Base-by-base conservation (phyloP, 2,113 vertebrate species). In the Cavia aperea region DNA sequence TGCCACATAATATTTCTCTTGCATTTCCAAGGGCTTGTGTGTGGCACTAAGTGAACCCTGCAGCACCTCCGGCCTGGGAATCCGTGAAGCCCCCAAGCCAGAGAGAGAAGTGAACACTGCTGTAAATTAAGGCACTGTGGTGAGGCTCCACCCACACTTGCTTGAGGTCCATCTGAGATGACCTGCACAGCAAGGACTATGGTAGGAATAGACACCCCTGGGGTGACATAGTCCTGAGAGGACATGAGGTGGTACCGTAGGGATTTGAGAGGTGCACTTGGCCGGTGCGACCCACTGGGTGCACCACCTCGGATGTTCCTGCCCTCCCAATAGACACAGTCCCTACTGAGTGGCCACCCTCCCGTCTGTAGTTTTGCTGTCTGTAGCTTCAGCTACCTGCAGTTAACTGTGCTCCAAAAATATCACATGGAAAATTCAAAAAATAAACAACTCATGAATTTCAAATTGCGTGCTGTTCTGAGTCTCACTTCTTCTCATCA, bases 91-190 rank as follows among this genome's bases (percentile, higher is more conserved):
- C 81, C 16, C 21, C 21, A 58, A 49, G 82, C 36, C 54, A 66
- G 75, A 62, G 24, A 15, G 15, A 70, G 49, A 43, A 13, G 2
- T 10, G 9, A 31, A 15, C 9, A n/a, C 23, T 11, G 3, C 18
- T 16, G 16, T 10, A 23, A 18, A 11, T 39, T 33, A 31, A 70
- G 36, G 31, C 31, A 4, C 56, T 29, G 49, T 24, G 15, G 49
- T 24, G 15, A 15, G n/a, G 46, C 8, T 43, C 29, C 56, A 19
- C 0, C 9, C 4, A 3, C 0, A 3, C 8, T 33, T 70, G 51
- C 31, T 7, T 66, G 15, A 5, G 88, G 56, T 72, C 31, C 9
- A 0, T 36, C 51, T 21, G 75, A 62, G 31, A 24, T 63, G 43
- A 49, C 46, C 26, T 82, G 21, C 6, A 66, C 19, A 43, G 81